Percentiles rank a stretch among this genome's conserved stretches.
Evolutionary conservation across 2,888 invertebrate species (phyloP).

Genomic region (Lepetodrilus schrolli): DNA sequence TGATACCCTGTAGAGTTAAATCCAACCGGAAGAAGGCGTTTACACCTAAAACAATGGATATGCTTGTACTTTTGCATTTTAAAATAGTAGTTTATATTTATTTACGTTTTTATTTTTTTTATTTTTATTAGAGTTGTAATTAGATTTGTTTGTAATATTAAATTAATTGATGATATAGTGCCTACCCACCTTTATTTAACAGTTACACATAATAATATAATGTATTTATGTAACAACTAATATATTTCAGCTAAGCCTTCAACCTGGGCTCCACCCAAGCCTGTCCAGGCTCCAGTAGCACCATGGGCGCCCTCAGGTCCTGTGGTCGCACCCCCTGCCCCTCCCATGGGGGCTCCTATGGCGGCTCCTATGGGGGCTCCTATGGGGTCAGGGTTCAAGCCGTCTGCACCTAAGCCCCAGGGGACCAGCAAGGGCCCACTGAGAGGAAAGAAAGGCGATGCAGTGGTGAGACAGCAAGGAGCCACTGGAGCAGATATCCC

Average conservation of each 20-base stretch:
- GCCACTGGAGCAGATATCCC: conserved; percentile 50
- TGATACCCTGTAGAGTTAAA: too few relatives aligned
- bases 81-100: too few relatives aligned
- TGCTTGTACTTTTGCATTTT: too few relatives aligned
- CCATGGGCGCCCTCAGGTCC: conserved; percentile 39
- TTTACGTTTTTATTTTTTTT: too few relatives aligned
- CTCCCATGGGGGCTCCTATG: conserved; percentile 39
- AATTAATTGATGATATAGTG: too few relatives aligned
- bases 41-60: too few relatives aligned
- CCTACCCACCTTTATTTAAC: too few relatives aligned
- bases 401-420: conserved; percentile 48
- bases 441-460: conserved; percentile 65
- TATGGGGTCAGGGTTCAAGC: conserved; percentile 32
- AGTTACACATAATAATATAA: too few relatives aligned
- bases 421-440: conserved; percentile 65
- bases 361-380: conserved; percentile 44
- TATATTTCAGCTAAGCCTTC: conserved; percentile 29
- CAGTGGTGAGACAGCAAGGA: conserved; percentile 57
- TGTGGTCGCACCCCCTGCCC: conserved; percentile 58
- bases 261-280: conserved; percentile 1
- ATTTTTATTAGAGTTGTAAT: too few relatives aligned
- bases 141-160: too few relatives aligned
- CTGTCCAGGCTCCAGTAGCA: conserved; percentile 22
- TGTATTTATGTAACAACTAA: too few relatives aligned
- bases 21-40: too few relatives aligned